A percentile compares a stretch with the other conserved stretches of the same genome.
These are phyloP conservation scores for Sesamia inferens DNA, from an alignment of 2,888 invertebrate genomes.

Conservation along the genomic window DNA sequence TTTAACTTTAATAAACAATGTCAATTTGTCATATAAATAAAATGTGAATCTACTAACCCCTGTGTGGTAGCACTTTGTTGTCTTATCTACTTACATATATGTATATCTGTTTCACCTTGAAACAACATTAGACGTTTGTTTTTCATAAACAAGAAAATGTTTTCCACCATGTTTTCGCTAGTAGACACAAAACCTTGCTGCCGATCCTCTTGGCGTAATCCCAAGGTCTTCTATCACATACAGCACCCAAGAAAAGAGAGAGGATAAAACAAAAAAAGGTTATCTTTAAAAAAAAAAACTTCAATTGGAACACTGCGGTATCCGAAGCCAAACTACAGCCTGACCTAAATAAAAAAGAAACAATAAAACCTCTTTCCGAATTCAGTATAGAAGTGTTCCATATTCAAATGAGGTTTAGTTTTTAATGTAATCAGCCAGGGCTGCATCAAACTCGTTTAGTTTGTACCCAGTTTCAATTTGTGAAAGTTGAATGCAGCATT, in stretches of 20 bases:
- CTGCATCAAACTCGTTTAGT: conserved; percentile 41
- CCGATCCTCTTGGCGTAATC: background rate
- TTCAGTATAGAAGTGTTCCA: conserved; percentile 37
- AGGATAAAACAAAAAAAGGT: background rate
- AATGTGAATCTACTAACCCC: background rate
- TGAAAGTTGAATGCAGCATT: conserved; percentile 59
- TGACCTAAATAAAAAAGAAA: conserved; percentile 48
- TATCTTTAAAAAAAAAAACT: background rate
- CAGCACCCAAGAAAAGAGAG: background rate
- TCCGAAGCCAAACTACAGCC: conserved; percentile 23
- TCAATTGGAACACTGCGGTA: conserved; percentile 32
- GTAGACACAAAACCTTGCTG: background rate
- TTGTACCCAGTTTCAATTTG: conserved; percentile 61
- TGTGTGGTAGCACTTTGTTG: background rate
- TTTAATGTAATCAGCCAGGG: conserved; percentile 54
- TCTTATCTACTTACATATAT: background rate
- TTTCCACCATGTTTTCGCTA: background rate
- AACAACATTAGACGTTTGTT: background rate
- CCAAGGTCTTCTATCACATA: background rate
- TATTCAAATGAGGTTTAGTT: conserved; percentile 54
- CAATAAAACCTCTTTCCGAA: conserved; percentile 36
- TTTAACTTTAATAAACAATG: too few species aligned
- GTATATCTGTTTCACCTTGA: background rate
- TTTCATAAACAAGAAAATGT: background rate
- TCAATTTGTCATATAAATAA: too few species aligned